Evolutionary conservation across 2,797 vertebrate genomes (phyloP).

Genomic region (Rachycentron canadum): DNA sequence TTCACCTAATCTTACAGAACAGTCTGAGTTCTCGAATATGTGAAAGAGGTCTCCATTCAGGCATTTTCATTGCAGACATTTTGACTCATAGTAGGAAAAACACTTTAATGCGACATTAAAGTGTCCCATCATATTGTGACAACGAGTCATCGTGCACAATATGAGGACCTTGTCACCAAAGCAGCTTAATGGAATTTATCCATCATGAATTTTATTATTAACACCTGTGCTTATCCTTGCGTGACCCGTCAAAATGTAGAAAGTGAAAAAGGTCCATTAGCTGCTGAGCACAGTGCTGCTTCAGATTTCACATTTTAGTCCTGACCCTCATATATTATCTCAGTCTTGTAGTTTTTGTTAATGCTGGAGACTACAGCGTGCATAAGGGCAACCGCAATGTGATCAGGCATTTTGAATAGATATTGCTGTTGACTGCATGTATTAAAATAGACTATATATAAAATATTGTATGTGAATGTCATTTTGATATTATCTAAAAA

Average conservation of each 20-base stretch:
- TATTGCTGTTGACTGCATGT: background rate
- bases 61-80: background rate
- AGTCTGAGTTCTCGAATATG: background rate
- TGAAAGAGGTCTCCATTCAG: background rate
- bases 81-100: constrained; percentile 4
- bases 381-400: background rate
- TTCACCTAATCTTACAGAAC: constrained; percentile 18
- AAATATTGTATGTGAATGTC: background rate
- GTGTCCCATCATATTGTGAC: background rate
- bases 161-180: background rate
- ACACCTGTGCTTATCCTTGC: constrained; percentile 3
- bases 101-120: background rate
- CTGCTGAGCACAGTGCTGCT: background rate
- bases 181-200: background rate
- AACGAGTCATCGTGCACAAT: background rate
- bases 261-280: background rate
- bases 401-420: background rate
- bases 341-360: background rate
- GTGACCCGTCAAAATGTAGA: background rate
- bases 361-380: background rate
- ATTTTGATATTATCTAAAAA: background rate
- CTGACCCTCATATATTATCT: background rate
- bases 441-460: background rate
- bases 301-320: background rate
- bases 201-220: constrained; percentile 1